These are phyloP conservation scores for Xanthorhoe spadicearia DNA, from an alignment of 2,888 invertebrate genomes.

Conservation along the genomic window DNA sequence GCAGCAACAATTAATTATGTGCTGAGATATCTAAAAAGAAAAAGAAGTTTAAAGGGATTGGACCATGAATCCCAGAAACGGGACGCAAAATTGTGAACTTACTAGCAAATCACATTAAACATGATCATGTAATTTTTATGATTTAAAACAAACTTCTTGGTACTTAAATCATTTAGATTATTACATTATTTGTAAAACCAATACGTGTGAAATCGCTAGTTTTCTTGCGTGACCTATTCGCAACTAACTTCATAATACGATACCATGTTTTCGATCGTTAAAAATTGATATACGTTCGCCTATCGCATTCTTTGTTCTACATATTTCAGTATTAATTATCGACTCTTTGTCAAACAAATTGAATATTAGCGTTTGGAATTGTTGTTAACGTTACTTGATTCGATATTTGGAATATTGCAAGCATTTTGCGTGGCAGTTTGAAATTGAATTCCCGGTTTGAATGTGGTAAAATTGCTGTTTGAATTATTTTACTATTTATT, in stretches of 20 bases:
- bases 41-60: no score
- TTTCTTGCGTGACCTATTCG: neutral
- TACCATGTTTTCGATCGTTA: neutral
- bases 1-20: neutral
- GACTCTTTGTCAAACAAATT: conserved; percentile 31
- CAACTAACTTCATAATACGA: neutral
- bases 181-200: neutral
- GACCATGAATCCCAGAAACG: no score
- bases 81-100: no score
- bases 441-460: conserved; percentile 24
- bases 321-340: conserved; percentile 29
- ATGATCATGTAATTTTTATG: no score
- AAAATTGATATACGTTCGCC: conserved; percentile 33
- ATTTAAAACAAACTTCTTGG: no score
- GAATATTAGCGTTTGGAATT: conserved; percentile 29
- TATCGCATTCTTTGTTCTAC: conserved; percentile 12
- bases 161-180: no score
- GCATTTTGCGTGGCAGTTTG: conserved; percentile 20
- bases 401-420: conserved; percentile 29
- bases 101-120: no score
- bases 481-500: conserved; percentile 15
- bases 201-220: neutral
- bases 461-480: conserved; percentile 17
- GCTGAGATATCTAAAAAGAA: neutral
- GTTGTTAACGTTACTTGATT: conserved; percentile 29